These are phyloP conservation scores for Cisticola juncidis DNA, from an alignment of 2,113 vertebrate genomes.

Conservation along the genomic window DNA sequence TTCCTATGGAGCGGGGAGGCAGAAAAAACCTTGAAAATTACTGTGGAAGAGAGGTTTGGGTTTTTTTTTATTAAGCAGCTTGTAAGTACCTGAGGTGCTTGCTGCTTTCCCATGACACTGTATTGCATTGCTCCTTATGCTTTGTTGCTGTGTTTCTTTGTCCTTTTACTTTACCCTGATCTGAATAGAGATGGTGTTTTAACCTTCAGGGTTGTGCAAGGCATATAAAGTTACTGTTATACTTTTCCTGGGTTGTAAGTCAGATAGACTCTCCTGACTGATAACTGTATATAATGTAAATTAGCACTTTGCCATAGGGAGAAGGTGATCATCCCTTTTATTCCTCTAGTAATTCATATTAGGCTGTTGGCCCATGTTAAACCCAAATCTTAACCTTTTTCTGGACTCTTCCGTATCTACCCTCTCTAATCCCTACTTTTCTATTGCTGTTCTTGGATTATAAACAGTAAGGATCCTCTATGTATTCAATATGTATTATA, in stretches of 20 bases:
- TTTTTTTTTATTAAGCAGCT: not conserved
- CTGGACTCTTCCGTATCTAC: not conserved
- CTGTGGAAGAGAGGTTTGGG: not conserved
- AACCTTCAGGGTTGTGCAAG: not conserved
- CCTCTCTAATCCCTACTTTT: not conserved
- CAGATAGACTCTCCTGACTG: not conserved
- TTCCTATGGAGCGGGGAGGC: fast-evolving
- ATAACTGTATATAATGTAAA: not conserved
- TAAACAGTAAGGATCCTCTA: not conserved
- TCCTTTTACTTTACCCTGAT: not conserved
- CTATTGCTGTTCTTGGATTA: not conserved
- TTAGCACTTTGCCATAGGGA: not conserved
- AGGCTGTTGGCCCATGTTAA: not conserved
- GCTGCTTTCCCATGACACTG: not conserved
- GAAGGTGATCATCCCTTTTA: not conserved
- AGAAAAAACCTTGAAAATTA: not conserved
- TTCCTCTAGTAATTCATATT: not conserved
- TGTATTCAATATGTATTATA: not conserved
- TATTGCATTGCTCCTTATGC: not conserved
- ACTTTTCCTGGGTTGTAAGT: not conserved
- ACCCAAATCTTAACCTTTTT: not conserved
- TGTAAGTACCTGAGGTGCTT: not conserved
- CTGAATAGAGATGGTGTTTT: not conserved
- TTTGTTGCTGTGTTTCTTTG: not conserved
- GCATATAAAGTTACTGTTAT: not conserved